A percentile compares a stretch with the other conserved stretches of the same genome.
phyloP scores from a whole-genome alignment of 2,113 vertebrate genomes.

The Buteo buteo region DNA sequence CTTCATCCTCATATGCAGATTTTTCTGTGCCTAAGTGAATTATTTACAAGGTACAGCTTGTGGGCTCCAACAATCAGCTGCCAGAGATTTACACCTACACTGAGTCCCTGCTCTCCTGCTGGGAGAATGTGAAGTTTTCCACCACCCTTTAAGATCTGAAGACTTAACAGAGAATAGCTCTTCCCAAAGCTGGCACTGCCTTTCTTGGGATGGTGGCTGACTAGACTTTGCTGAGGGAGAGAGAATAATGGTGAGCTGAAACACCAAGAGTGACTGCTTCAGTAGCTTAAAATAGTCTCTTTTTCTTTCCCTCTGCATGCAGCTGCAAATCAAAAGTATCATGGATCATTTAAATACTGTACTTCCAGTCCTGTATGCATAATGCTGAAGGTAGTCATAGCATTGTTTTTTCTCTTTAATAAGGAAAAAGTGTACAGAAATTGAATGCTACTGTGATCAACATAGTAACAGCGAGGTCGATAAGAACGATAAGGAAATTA shows the following conservation, averaged over 20 bases:
- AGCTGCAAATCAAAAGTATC: slow-evolving; percentile 17
- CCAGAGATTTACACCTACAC: slow-evolving; percentile 67
- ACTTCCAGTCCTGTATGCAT: not conserved
- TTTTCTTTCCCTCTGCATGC: not conserved
- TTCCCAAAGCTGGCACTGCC: not conserved
- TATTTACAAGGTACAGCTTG: slow-evolving; percentile 75
- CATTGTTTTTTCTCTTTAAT: not conserved
- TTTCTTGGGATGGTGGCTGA: slow-evolving; percentile 17
- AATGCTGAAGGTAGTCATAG: not conserved
- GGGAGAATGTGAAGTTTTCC: slow-evolving; percentile 53
- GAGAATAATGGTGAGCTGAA: not conserved
- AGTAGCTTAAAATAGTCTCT: not conserved
- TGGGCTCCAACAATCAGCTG: slow-evolving; percentile 70
- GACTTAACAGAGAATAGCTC: slow-evolving; percentile 17
- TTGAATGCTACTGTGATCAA: not conserved
- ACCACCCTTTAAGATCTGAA: slow-evolving; percentile 48
- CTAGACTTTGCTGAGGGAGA: not conserved
- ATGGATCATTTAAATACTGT: slow-evolving; percentile 15
- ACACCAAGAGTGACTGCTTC: not conserved
- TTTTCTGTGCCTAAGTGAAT: slow-evolving; percentile 72
- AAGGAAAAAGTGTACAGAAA: not conserved
- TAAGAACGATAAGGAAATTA: not conserved
- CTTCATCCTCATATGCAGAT: slow-evolving; percentile 76
- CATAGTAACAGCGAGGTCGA: not conserved
- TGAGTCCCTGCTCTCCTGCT: slow-evolving; percentile 46